These are phyloP conservation scores for Scaptomyza reducta DNA, from an alignment of 2,888 invertebrate species.

Conservation along the genomic window DNA sequence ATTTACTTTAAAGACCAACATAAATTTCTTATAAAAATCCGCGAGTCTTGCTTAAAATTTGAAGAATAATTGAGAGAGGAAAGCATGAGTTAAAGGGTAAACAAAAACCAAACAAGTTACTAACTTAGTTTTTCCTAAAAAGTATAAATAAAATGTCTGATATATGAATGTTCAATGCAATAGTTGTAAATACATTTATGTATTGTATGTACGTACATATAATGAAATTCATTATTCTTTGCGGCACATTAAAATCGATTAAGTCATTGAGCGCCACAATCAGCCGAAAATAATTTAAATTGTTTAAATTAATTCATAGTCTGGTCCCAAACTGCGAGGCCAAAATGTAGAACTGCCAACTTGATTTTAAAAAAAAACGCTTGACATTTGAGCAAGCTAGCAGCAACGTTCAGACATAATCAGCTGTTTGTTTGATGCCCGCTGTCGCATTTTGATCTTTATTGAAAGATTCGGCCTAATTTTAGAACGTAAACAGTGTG, in stretches of 20 bases:
- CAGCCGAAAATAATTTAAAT: constrained; percentile 56
- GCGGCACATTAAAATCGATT: constrained; percentile 26
- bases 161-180: neutral
- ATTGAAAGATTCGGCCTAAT: constrained; percentile 13
- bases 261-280: constrained; percentile 30
- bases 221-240: constrained; percentile 60
- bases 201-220: constrained; percentile 17
- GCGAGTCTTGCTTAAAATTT: too few species aligned
- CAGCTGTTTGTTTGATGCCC: constrained; percentile 38
- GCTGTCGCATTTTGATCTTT: constrained; percentile 23
- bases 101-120: too few species aligned
- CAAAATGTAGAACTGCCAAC: constrained; percentile 26
- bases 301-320: constrained; percentile 62
- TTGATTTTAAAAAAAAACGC: neutral
- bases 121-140: neutral
- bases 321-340: constrained; percentile 10
- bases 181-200: neutral
- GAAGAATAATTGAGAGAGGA: too few species aligned
- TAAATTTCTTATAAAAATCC: too few species aligned
- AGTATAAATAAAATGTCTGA: neutral
- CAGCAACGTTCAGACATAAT: constrained; percentile 12
- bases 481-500: neutral
- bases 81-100: too few species aligned
- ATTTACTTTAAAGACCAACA: too few species aligned
- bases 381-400: constrained; percentile 15